These are phyloP conservation scores for Probaryconus sp. DNA, from an alignment of 1,140 invertebrate species.

Conservation along the genomic window DNA sequence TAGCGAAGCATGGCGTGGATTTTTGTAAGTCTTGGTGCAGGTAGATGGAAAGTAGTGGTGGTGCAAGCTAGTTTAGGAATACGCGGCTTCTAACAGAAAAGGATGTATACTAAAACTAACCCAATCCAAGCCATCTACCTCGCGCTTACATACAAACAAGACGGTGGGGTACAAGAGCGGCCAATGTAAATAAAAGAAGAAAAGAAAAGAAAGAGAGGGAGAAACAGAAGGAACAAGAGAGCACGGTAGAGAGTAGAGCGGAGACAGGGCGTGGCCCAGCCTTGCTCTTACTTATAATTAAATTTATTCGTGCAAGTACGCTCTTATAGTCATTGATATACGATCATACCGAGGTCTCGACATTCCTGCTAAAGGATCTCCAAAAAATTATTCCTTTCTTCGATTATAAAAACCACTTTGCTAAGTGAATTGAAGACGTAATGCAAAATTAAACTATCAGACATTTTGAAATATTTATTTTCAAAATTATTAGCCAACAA, in stretches of 20 bases:
- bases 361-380: conserved; percentile 53
- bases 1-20: conserved; percentile 10
- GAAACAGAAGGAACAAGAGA: conserved; percentile 39
- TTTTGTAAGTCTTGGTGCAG: conserved; percentile 6
- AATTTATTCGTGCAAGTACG: conserved; percentile 73
- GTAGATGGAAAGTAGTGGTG: conserved; percentile 1
- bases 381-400: conserved; percentile 35
- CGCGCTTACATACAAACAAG: conserved; percentile 57
- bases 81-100: conserved; percentile 60
- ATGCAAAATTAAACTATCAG: too few species aligned
- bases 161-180: conserved; percentile 39
- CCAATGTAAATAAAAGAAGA: conserved; percentile 41
- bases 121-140: conserved; percentile 62
- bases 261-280: conserved; percentile 78
- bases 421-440: too few species aligned
- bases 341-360: conserved; percentile 65
- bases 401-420: conserved; percentile 25
- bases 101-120: conserved; percentile 67
- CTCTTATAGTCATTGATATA: conserved; percentile 70
- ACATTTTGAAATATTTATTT: too few species aligned
- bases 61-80: conserved; percentile 1
- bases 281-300: conserved; percentile 77
- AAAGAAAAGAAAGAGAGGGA: conserved; percentile 35
- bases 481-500: too few species aligned
- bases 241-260: conserved; percentile 69